Conservation (phyloP, 2,888 invertebrate species). For the Rotaria macrura region DNA sequence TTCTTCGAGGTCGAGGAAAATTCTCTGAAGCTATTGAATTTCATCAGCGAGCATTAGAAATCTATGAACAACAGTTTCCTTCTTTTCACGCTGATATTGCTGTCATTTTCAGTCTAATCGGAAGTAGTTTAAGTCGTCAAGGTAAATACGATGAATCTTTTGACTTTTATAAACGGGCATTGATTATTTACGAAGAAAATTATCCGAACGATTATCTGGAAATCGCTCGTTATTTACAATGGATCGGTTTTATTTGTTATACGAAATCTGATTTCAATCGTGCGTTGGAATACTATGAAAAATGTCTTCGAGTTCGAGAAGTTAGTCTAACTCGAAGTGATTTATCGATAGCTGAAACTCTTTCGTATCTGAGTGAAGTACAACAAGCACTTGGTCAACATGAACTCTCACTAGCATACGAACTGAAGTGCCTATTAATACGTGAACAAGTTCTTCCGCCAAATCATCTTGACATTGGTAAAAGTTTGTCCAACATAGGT, state of each 20-base stretch:
- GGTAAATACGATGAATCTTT: background rate
- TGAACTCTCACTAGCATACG: background rate
- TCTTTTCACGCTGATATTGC: background rate
- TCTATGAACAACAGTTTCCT: background rate
- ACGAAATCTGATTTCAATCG: background rate
- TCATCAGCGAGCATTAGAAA: background rate
- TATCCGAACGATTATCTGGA: background rate
- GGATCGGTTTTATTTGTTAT: background rate
- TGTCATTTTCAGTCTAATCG: background rate
- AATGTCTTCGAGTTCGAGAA: background rate
- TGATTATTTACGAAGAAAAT: background rate
- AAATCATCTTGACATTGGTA: background rate
- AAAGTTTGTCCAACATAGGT: background rate
- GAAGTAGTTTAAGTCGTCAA: background rate
- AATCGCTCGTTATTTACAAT: background rate
- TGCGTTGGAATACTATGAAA: background rate
- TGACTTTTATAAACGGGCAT: background rate
- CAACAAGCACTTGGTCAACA: background rate
- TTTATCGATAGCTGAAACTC: background rate
- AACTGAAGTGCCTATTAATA: background rate
- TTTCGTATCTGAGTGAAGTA: background rate
- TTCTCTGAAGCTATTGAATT: background rate
- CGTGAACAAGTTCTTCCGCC: background rate
- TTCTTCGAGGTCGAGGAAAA: background rate
- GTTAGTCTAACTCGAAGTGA: background rate